Evolutionary conservation across 2,888 invertebrate genomes (phyloP).

Genomic region (Acholoe squamosa): DNA sequence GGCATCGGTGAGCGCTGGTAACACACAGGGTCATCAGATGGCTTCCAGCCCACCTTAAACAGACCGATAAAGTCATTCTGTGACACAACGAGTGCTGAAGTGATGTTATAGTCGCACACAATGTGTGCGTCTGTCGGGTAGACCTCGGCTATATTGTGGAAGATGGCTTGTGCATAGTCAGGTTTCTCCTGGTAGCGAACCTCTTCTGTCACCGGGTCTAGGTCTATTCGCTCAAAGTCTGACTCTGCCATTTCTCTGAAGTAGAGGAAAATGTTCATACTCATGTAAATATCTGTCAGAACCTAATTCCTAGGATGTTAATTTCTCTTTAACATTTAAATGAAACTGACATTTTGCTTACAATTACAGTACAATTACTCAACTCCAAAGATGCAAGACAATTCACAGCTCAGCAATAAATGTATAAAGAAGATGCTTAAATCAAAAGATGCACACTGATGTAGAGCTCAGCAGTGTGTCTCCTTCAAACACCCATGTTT

Average conservation of each 20-base stretch:
- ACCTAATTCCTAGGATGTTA: no score
- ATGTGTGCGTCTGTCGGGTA: conserved; percentile 79
- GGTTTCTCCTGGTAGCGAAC: conserved; percentile 38
- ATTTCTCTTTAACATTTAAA: no score
- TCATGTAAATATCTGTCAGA: no score
- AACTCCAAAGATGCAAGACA: no score
- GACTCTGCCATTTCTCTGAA: conserved; percentile 39
- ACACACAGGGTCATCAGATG: conserved; percentile 75
- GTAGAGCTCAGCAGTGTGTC: no score
- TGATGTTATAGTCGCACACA: conserved; percentile 78
- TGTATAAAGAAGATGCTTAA: no score
- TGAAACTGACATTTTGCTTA: no score
- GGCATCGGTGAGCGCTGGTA: conserved; percentile 79
- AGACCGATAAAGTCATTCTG: conserved; percentile 81
- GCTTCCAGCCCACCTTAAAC: conserved; percentile 81
- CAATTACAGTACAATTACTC: no score
- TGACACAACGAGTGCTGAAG: conserved; percentile 73
- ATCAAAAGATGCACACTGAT: no score
- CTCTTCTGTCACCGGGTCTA: conserved; percentile 47
- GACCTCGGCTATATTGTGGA: conserved; percentile 78
- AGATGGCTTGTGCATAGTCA: conserved; percentile 77
- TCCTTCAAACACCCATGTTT: no score
- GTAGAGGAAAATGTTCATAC: not conserved
- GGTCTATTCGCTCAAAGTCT: conserved; percentile 61
- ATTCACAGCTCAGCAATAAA: no score